Conservation (phyloP, 2,113 vertebrate genomes). For the Alligator sinensis region DNA sequence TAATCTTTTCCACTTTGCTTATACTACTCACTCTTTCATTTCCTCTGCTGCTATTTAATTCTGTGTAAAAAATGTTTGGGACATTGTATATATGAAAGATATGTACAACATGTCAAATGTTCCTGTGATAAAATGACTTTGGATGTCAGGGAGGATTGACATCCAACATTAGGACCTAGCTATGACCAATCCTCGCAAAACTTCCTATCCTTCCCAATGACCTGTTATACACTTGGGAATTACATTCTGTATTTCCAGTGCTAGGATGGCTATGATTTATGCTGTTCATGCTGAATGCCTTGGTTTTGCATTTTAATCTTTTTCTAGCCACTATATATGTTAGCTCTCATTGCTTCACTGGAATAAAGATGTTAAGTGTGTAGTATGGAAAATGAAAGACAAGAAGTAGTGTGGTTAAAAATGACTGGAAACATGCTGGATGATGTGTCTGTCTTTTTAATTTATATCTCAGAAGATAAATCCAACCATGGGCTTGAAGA, state of each 20-base stretch:
- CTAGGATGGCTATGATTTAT: not conserved
- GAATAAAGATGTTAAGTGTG: not conserved
- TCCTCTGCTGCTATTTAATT: not conserved
- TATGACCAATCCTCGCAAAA: not conserved
- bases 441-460: not conserved
- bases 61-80: not conserved
- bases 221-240: not conserved
- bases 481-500: not conserved
- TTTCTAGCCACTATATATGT: not conserved
- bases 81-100: not conserved
- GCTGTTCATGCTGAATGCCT: not conserved
- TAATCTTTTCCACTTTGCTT: not conserved
- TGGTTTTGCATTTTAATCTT: not conserved
- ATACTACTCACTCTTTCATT: not conserved
- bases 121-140: too few relatives aligned
- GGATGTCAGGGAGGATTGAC: not conserved
- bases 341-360: not conserved
- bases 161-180: not conserved
- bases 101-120: too few relatives aligned
- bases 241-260: not conserved
- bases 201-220: not conserved
- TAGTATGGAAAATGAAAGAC: not conserved
- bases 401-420: not conserved
- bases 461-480: not conserved
- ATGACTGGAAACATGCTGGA: not conserved